Conservation (phyloP, 1,140 invertebrate genomes). For the Ridgeia piscesae region DNA sequence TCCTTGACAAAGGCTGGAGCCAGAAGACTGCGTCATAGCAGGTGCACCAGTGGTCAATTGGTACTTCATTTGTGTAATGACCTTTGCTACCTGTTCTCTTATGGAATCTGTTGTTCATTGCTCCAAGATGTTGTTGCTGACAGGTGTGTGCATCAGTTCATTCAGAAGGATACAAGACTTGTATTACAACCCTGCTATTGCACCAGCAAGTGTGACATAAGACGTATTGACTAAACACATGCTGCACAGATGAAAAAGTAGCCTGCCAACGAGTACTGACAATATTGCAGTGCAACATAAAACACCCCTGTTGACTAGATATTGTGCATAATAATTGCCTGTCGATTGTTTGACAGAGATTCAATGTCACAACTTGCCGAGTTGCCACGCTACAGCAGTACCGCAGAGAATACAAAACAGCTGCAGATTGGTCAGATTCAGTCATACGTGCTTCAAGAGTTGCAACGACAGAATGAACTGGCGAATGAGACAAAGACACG, state of each 20-base stretch:
- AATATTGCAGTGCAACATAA: not conserved
- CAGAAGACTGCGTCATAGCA: too few species aligned
- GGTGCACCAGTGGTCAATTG: too few species aligned
- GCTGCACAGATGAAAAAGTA: not conserved
- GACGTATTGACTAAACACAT: not conserved
- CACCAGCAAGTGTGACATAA: not conserved
- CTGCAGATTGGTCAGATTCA: constrained; percentile 30
- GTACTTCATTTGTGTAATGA: too few species aligned
- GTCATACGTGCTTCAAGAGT: constrained; percentile 22
- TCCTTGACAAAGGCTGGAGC: too few species aligned
- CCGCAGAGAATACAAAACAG: constrained; percentile 26
- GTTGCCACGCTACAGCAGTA: constrained; percentile 25
- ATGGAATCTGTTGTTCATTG: too few species aligned
- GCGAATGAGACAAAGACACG: constrained; percentile 28
- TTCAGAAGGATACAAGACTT: too few species aligned
- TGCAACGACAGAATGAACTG: constrained; percentile 26
- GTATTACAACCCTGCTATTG: not conserved
- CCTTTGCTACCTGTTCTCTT: too few species aligned
- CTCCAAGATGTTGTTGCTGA: too few species aligned
- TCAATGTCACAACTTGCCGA: constrained; percentile 21
- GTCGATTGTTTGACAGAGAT: constrained; percentile 19
- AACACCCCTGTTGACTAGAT: too few species aligned
- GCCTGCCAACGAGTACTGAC: not conserved
- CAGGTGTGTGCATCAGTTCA: too few species aligned
- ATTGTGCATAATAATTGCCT: not conserved